Percentiles rank a stretch among this genome's conserved stretches.
These are phyloP conservation scores for Dipodomys merriami DNA, from an alignment of 2,113 vertebrate genomes.

Conservation along the genomic window DNA sequence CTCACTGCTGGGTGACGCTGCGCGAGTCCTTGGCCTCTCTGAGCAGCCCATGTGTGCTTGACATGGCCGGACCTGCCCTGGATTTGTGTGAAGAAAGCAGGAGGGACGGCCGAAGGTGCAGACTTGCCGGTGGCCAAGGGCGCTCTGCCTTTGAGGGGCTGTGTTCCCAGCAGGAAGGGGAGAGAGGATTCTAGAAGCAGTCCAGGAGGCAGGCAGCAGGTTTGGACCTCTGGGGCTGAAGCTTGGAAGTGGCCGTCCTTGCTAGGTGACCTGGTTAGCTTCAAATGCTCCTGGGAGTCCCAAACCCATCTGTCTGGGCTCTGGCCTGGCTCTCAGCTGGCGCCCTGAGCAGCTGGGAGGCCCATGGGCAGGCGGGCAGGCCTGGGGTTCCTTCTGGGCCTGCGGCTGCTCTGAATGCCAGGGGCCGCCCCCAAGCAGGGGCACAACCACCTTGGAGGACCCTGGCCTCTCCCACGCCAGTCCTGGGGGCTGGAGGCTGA, in stretches of 20 bases:
- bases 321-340: not conserved
- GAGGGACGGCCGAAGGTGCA: not conserved
- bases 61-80: too few species aligned
- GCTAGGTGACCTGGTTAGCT: conserved; percentile 32
- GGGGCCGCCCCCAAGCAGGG: not conserved
- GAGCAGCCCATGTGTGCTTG: not conserved
- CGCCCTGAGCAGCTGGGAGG: not conserved
- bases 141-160: not conserved
- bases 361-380: accelerated
- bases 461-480: accelerated
- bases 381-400: not conserved
- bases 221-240: not conserved
- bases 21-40: not conserved
- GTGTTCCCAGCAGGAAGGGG: not conserved
- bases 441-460: not conserved
- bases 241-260: conserved; percentile 54
- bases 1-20: accelerated
- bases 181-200: not conserved
- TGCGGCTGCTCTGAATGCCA: not conserved
- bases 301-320: conserved; percentile 55
- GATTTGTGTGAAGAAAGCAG: accelerated
- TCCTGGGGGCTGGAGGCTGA: not conserved
- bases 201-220: not conserved
- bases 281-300: conserved; percentile 18
- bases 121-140: not conserved